A percentile compares a stretch with the other conserved stretches of the same genome.
Evolutionary conservation across 2,797 vertebrate genomes (phyloP).

Genomic region (Urosaurus nigricauda): DNA sequence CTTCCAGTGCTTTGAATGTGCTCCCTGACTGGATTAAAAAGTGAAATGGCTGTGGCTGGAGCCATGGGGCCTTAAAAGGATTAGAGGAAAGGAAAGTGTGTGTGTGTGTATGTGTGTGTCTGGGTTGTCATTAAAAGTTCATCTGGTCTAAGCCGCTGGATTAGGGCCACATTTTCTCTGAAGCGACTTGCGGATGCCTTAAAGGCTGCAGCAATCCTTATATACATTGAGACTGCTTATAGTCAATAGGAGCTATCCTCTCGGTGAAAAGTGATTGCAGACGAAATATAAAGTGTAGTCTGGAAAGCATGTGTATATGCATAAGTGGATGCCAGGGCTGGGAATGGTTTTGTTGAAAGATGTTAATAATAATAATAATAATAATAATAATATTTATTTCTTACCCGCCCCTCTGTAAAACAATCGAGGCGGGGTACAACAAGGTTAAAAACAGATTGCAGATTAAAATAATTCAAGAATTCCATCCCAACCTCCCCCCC

Average conservation of each 20-base stretch:
- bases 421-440: too few relatives aligned
- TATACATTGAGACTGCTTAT: neutral
- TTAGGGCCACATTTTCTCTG: neutral
- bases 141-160: neutral
- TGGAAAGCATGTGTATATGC: neutral
- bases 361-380: too few relatives aligned
- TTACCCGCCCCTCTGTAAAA: too few relatives aligned
- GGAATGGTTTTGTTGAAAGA: neutral
- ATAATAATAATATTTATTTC: too few relatives aligned
- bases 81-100: slow-evolving; percentile 31
- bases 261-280: too few relatives aligned
- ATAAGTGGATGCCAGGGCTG: rapidly evolving
- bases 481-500: too few relatives aligned
- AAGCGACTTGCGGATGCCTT: neutral
- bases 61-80: slow-evolving; percentile 15
- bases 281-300: neutral
- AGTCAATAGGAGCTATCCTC: neutral
- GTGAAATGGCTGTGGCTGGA: neutral
- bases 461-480: too few relatives aligned
- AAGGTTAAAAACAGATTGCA: too few relatives aligned
- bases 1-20: slow-evolving; percentile 7
- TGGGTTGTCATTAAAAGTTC: slow-evolving; percentile 16
- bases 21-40: slow-evolving; percentile 22
- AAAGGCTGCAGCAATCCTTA: neutral
- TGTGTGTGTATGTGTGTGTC: neutral